A percentile compares a stretch with the other conserved stretches of the same genome.
Evolutionary conservation across 2,797 vertebrate genomes (phyloP).

Genomic region (Selene dorsalis): DNA sequence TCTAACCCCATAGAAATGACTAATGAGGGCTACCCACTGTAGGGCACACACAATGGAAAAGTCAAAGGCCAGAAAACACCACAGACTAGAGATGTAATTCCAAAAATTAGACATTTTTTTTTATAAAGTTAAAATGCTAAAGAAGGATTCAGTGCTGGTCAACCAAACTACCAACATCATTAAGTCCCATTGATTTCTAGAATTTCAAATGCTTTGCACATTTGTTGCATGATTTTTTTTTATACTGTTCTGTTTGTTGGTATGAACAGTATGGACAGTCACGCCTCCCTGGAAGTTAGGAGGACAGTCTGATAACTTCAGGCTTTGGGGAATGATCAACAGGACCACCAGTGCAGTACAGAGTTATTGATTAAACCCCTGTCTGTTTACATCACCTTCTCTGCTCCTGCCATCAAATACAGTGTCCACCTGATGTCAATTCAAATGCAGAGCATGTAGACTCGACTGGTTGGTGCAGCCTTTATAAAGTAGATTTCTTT

Average conservation of each 20-base stretch:
- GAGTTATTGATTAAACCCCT: constrained; percentile 5
- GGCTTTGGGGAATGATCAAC: neutral
- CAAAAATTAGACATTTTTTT: no score
- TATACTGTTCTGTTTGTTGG: no score
- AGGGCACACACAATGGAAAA: no score
- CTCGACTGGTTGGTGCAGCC: neutral
- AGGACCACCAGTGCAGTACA: neutral
- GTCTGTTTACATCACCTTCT: neutral
- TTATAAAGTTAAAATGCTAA: no score
- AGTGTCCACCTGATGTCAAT: neutral
- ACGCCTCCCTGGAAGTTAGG: neutral
- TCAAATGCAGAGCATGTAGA: constrained; percentile 13
- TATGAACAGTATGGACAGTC: neutral
- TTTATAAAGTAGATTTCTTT: neutral
- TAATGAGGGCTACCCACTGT: no score
- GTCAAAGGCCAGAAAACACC: no score
- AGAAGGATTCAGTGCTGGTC: no score
- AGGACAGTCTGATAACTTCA: neutral
- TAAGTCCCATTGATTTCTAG: no score
- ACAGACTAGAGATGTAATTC: no score
- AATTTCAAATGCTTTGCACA: neutral
- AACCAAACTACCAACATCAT: no score
- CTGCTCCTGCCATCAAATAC: constrained; percentile 1
- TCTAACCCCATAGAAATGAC: no score
- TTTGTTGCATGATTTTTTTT: no score